Evolutionary conservation across 2,888 invertebrate genomes (phyloP).

Genomic region (Agonopterix subpropinquella): DNA sequence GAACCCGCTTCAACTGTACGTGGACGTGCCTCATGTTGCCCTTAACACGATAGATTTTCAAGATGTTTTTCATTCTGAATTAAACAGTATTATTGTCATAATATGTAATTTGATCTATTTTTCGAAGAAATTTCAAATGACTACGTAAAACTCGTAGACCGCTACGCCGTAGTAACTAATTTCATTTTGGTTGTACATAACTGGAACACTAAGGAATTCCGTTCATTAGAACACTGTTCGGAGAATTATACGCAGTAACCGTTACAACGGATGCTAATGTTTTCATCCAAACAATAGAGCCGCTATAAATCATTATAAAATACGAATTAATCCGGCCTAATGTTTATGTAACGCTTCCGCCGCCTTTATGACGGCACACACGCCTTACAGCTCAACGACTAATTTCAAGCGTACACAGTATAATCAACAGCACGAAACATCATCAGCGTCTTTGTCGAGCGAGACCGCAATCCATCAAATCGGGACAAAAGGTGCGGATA

Average conservation of each 20-base stretch:
- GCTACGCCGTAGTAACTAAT: not conserved
- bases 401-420: conserved; percentile 56
- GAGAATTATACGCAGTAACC: not conserved
- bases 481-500: conserved; percentile 65
- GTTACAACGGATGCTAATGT: conserved; percentile 19
- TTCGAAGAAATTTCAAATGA: not conserved
- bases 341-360: conserved; percentile 49
- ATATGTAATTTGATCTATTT: too few species aligned
- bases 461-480: conserved; percentile 71
- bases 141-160: not conserved
- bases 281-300: conserved; percentile 35
- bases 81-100: too few species aligned
- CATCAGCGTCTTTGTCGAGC: conserved; percentile 60
- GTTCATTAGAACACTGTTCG: too few species aligned
- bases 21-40: conserved; percentile 38
- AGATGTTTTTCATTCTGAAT: not conserved
- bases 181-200: too few species aligned
- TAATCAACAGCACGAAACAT: conserved; percentile 63
- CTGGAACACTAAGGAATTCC: too few species aligned
- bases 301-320: conserved; percentile 59
- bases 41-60: not conserved
- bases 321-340: conserved; percentile 42
- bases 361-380: conserved; percentile 22
- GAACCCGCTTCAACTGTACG: conserved; percentile 65
- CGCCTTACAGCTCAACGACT: conserved; percentile 28